phyloP scores from a whole-genome alignment of 2,888 invertebrate species.

The Scaptomyza parva region DNA sequence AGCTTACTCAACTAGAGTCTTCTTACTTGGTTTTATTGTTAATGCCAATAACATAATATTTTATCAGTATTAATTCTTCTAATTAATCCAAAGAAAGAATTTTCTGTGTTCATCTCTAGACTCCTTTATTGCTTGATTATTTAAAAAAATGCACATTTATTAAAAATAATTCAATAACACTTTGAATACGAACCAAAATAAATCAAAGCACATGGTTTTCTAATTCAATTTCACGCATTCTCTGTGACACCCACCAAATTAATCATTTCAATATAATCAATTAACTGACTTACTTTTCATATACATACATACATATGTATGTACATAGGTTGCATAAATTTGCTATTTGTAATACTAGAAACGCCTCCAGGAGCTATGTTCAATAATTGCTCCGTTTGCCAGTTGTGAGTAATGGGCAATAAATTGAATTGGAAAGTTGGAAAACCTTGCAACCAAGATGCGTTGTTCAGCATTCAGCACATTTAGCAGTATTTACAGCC shows the following conservation, averaged over 20 bases:
- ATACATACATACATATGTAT: too few relatives aligned
- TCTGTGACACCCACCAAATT: constrained; percentile 28
- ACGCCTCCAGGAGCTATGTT: constrained; percentile 24
- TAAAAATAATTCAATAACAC: background rate
- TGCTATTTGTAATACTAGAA: constrained; percentile 28
- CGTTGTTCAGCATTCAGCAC: constrained; percentile 26
- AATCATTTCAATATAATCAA: constrained; percentile 32
- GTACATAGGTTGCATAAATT: constrained; percentile 45
- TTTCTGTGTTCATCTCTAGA: too few relatives aligned
- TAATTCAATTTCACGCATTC: constrained; percentile 24
- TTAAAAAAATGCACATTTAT: background rate
- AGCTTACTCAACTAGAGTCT: too few relatives aligned
- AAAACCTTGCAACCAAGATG: constrained; percentile 19
- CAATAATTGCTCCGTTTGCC: constrained; percentile 7
- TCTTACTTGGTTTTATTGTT: too few relatives aligned
- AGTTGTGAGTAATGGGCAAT: constrained; percentile 41
- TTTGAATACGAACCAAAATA: background rate
- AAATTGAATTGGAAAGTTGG: constrained; percentile 45
- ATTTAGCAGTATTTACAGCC: constrained; percentile 63
- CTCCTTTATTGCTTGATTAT: background rate
- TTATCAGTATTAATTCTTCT: too few relatives aligned
- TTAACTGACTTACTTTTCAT: constrained; percentile 15
- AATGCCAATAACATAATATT: too few relatives aligned
- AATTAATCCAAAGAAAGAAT: too few relatives aligned
- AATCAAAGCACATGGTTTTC: constrained; percentile 34